Percentiles rank a stretch among this genome's conserved stretches.
phyloP scores from a whole-genome alignment of 2,797 vertebrate species.

The Rhynchonycteris naso region DNA sequence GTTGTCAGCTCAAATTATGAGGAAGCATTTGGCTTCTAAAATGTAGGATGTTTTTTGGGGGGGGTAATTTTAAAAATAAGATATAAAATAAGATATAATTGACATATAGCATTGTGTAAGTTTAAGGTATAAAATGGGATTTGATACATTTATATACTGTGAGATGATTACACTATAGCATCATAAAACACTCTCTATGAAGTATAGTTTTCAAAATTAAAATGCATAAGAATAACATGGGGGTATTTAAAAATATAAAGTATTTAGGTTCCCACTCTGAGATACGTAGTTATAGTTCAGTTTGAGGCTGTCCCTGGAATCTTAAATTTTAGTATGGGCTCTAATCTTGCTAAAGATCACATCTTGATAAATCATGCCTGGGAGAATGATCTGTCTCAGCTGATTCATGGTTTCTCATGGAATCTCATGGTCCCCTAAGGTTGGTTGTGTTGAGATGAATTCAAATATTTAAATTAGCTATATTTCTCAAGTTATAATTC shows the following conservation, averaged over 20 bases:
- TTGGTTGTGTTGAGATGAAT: neutral
- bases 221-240: neutral
- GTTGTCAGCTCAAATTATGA: slow-evolving; percentile 38
- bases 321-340: slow-evolving; percentile 35
- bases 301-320: neutral
- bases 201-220: slow-evolving; percentile 4
- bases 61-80: neutral
- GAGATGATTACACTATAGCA: neutral
- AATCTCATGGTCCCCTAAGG: neutral
- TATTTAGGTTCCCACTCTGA: neutral
- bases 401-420: neutral
- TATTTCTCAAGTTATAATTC: slow-evolving; percentile 31
- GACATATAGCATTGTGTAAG: neutral
- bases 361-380: neutral
- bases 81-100: neutral
- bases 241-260: neutral
- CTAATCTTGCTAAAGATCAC: neutral
- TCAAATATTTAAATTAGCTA: neutral
- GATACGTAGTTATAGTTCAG: neutral
- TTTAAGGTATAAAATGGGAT: neutral
- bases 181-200: neutral
- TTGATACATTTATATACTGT: neutral
- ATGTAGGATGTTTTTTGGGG: neutral
- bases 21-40: neutral
- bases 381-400: neutral